Evolutionary conservation across 2,797 vertebrate species (phyloP).

Genomic region (Gobionotothen gibberifrons): DNA sequence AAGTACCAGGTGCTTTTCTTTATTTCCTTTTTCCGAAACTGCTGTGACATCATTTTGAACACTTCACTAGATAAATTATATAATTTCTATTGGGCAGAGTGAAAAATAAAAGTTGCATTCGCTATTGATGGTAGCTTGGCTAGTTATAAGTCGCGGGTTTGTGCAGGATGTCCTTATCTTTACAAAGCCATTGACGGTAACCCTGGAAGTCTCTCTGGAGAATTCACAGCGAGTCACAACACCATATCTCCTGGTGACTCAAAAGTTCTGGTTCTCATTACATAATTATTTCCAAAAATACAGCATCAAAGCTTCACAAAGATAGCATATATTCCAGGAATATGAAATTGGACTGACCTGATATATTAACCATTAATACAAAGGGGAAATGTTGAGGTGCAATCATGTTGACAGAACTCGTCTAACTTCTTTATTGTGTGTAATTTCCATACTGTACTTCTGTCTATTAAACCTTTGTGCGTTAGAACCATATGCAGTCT

Average conservation of each 20-base stretch:
- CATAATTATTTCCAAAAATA: no score
- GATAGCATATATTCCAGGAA: not conserved
- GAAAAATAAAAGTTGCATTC: no score
- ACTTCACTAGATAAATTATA: no score
- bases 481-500: no score
- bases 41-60: no score
- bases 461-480: not conserved
- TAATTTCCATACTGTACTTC: not conserved
- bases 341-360: not conserved
- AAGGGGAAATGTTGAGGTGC: not conserved
- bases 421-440: not conserved
- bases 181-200: slow-evolving; percentile 29
- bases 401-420: not conserved
- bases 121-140: no score
- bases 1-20: no score
- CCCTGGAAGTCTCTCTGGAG: slow-evolving; percentile 31
- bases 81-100: no score
- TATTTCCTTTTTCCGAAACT: no score
- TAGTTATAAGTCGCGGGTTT: no score
- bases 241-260: slow-evolving; percentile 41
- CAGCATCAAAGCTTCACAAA: not conserved
- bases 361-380: slow-evolving; percentile 8
- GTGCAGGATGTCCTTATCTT: slow-evolving; percentile 21
- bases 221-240: slow-evolving; percentile 31
- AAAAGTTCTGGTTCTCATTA: slow-evolving; percentile 44